Evolutionary conservation across 2,797 vertebrate genomes (phyloP), one percentile per base, ranked within the genome.

Genomic region (Carduelis carduelis): DNA sequence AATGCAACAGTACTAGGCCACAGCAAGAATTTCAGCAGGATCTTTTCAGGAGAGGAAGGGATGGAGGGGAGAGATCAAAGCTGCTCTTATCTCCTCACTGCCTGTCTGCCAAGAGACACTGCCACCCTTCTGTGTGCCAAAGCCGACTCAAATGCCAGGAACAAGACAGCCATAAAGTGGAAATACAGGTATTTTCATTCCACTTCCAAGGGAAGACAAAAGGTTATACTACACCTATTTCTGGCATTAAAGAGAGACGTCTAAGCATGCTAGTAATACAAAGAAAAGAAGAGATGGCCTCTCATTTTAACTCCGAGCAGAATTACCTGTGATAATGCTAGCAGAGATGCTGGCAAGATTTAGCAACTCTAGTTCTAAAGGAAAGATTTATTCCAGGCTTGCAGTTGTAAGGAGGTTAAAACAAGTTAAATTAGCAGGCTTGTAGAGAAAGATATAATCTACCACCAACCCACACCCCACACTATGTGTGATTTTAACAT

Each of bases 101-200:
- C 50, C 63, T 17, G 17, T 43, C 80, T 77, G 88, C 61, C 85
- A 63, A 82, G 61, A 89, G 56, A 87, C 15, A 41, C 59, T 89
- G 90, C 76, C 28, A 39, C 81, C 81, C 87, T 96, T 23, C 63
- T 83, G 19, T 18, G 52, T 49, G 63, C 76, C 92, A 93, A 82
- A 96, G 56, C 74, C 55, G 82, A 83, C 66, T 90, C 80, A 93
- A 60, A 87, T 37, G 83, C 77, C 92, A 74, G 52, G 34, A 83
- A 70, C 61, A 74, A 92, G 74, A 20, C 59, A 95, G 85, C 37
- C 37, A 22, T 52, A 32, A 86, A 91, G 63, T 59, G 28, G 43
- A 94, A 95, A 91, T 52, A 80, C 44, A 61, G n/a, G 50, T 79
- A 93, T 79, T 95, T 91, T 82, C 34, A 35, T 56, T 79, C 32